These are phyloP conservation scores for Metallyticus violacea DNA, from an alignment of 2,888 invertebrate species.

Conservation along the genomic window DNA sequence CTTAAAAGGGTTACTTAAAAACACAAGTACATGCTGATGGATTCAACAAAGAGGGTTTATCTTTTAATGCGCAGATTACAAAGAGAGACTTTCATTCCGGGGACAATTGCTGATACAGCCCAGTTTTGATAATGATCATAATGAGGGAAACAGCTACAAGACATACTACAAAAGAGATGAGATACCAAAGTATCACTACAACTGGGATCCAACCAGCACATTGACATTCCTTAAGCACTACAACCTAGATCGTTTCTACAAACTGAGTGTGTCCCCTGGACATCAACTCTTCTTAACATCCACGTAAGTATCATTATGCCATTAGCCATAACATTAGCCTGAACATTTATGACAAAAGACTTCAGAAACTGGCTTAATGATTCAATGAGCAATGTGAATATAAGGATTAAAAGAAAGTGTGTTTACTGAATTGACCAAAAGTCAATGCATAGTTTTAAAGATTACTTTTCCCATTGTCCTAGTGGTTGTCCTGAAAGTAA, in stretches of 20 bases:
- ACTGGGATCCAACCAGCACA: slow-evolving; percentile 63
- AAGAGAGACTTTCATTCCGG: slow-evolving; percentile 59
- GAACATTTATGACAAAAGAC: no score
- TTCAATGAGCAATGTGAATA: no score
- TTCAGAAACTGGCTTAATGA: no score
- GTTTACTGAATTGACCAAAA: no score
- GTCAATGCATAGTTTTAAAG: no score
- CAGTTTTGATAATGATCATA: slow-evolving; percentile 28
- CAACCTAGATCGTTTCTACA: slow-evolving; percentile 59
- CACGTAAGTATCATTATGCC: slow-evolving; percentile 53
- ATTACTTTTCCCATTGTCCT: no score
- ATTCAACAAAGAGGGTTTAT: background rate
- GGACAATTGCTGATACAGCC: slow-evolving; percentile 58
- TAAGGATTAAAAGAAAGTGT: no score
- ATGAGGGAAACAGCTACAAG: background rate
- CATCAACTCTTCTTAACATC: slow-evolving; percentile 61
- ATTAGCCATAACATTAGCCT: background rate
- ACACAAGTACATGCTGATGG: no score
- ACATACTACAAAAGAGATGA: background rate
- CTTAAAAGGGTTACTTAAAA: no score
- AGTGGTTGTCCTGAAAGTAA: no score
- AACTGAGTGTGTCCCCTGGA: slow-evolving; percentile 60
- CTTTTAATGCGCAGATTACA: slow-evolving; percentile 50
- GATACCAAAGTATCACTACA: slow-evolving; percentile 52
- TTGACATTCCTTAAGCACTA: slow-evolving; percentile 59